Evolutionary conservation across 1,140 invertebrate species (phyloP), one percentile per base, ranked within the genome.

Genomic region (Drosophila littoralis): DNA sequence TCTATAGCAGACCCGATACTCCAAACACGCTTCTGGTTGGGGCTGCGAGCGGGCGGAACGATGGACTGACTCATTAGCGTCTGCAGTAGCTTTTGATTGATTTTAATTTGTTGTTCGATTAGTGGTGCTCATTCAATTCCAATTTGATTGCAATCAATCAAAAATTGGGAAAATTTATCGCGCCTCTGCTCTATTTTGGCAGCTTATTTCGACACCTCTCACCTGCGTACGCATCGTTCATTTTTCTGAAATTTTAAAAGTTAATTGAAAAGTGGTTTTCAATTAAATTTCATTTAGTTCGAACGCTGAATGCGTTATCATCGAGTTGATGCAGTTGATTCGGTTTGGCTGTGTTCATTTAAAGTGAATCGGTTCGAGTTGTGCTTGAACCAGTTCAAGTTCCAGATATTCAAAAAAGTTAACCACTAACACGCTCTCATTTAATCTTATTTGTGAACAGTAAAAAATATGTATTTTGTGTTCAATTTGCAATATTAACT

Each of bases 41-140:
- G 22, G 22, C 22, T 5, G 22, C 4, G 4, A 3, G 22, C 4
- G 22, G 22, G 22, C 22, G 22, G 22, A 28, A 5, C 3, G 4
- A 28, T 28, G 22, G 22, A 28, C 22, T 45, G 33, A n/a, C 45
- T 73, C 70, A 57, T 61, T 52, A 70, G 68, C 52, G 52, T 55
- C 36, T 52, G 54, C 15, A 59, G 33, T 33, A 66, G 43, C 38
- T 38, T 54, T 66, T 67, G 83, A 88, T 81, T 75, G 77, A 69
- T 82, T 79, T 88, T 88, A 88, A 88, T 85, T 82, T 88, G 82
- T 79, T 82, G 82, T 85, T 78, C 82, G 82, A 85, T 85, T 85
- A 85, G 82, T 64, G 75, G 75, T 71, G 71, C 81, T 79, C 71
- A 76, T 63, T 61, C 32, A 52, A 59, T 36, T 54, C 57, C 36